These are phyloP conservation scores for Drosophila differens DNA, from an alignment of 2,888 invertebrate species.

Conservation along the genomic window DNA sequence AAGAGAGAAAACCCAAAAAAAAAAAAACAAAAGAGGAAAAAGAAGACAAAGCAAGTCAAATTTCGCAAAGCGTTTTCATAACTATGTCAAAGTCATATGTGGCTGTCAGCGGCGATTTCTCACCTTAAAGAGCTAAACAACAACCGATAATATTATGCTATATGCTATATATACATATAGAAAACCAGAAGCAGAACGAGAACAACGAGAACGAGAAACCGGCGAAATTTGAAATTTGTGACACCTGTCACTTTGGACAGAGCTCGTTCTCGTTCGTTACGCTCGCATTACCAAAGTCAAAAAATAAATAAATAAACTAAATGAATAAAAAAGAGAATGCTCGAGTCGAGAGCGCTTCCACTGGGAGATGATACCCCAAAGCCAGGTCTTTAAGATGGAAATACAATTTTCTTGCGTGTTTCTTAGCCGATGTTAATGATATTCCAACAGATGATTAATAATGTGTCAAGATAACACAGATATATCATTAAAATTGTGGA, in stretches of 20 bases:
- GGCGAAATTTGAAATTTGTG: conserved; percentile 1
- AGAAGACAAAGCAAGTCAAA: conserved; percentile 23
- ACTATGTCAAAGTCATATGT: conserved; percentile 71
- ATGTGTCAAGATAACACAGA: neutral
- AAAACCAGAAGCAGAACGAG: conserved; percentile 6
- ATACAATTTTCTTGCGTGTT: neutral
- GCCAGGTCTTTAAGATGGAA: no score
- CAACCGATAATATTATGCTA: neutral
- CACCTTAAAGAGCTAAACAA: conserved; percentile 30
- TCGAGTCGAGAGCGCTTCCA: neutral
- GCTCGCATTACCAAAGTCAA: conserved; percentile 2
- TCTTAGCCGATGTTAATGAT: neutral
- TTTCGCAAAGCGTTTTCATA: conserved; percentile 38
- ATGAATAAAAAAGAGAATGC: neutral
- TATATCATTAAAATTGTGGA: neutral
- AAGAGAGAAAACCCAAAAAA: conserved; percentile 5
- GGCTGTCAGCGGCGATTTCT: conserved; percentile 19
- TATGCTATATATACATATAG: neutral
- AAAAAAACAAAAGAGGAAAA: neutral
- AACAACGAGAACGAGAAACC: conserved; percentile 9
- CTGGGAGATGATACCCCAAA: neutral
- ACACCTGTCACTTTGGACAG: conserved; percentile 1
- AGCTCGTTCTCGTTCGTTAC: conserved; percentile 2
- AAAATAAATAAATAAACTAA: neutral
- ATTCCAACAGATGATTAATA: neutral